Base-by-base conservation (phyloP, 2,888 invertebrate species). In the Ceraclea dissimilis region DNA sequence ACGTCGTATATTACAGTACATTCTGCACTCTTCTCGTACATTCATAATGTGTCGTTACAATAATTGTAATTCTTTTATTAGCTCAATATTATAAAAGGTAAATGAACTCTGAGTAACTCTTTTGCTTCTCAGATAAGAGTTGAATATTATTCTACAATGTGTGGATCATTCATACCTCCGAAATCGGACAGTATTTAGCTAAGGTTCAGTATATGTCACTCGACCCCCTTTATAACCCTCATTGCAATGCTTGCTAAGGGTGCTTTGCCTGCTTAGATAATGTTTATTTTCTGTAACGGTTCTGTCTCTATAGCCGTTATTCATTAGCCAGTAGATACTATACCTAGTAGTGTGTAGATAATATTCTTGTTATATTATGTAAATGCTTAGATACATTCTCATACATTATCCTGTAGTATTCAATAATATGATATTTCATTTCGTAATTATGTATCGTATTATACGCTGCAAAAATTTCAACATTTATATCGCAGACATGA, bases 401-500 rank as follows among this genome's bases (percentile, higher is more conserved):
- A n/a, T n/a, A n/a, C n/a, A n/a, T n/a, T n/a, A n/a, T n/a, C n/a
- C n/a, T n/a, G n/a, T n/a, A n/a, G n/a, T n/a, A n/a, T n/a, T n/a
- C n/a, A n/a, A n/a, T n/a, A n/a, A n/a, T n/a, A n/a, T n/a, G n/a
- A n/a, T n/a, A n/a, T n/a, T n/a, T n/a, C n/a, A n/a, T n/a, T n/a
- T n/a, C n/a, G 26, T 10, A 6, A 26, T 26, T 10, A 26, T 26
- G 26, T 10, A 26, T n/a, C n/a, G n/a, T 6, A 31, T 31, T 31
- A 31, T 39, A 13, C 13, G 39, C 39, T 39, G 39, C 26, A 6
- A 26, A 26, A 6, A 6, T 26, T 26, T 26, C 4, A 26, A 4
- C 4, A 6, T 26, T 26, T 10, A 26, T 26, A 22, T 46, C 44
- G 57, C 57, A 52, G 54, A 49, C 58, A n/a, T 57, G 49, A 51